These are phyloP conservation scores for Lagenorhynchus albirostris DNA, from an alignment of 2,113 vertebrate genomes.

Conservation along the genomic window DNA sequence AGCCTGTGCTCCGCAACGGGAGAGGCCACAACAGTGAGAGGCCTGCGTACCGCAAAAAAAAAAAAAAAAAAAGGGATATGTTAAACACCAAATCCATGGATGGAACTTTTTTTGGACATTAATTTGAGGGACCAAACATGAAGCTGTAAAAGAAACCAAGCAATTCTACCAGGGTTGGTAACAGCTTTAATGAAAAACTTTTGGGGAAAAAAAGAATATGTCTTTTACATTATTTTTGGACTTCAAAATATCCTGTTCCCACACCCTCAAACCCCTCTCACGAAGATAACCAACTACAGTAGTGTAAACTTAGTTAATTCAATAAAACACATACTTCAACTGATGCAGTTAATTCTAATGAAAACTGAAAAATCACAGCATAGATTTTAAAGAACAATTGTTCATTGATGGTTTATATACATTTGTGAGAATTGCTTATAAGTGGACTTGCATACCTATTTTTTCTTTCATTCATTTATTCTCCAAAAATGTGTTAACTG, in stretches of 20 bases:
- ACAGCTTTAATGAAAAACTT: neutral
- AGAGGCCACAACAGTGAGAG: too few species aligned
- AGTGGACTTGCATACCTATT: neutral
- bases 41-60: too few species aligned
- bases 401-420: neutral
- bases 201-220: neutral
- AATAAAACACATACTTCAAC: neutral
- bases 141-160: neutral
- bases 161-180: neutral
- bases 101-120: neutral
- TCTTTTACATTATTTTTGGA: constrained; percentile 4
- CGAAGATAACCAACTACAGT: neutral
- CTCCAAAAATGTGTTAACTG: neutral
- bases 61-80: neutral
- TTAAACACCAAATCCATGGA: neutral
- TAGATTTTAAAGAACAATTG: neutral
- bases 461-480: neutral
- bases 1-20: too few species aligned
- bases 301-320: neutral
- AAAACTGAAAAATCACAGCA: neutral
- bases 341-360: neutral
- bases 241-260: neutral
- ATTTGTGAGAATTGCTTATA: neutral
- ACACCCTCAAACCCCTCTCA: neutral
- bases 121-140: neutral